A percentile compares a stretch with the other conserved stretches of the same genome.
Evolutionary conservation across 2,113 vertebrate genomes (phyloP).

Genomic region (Eclectus roratus): DNA sequence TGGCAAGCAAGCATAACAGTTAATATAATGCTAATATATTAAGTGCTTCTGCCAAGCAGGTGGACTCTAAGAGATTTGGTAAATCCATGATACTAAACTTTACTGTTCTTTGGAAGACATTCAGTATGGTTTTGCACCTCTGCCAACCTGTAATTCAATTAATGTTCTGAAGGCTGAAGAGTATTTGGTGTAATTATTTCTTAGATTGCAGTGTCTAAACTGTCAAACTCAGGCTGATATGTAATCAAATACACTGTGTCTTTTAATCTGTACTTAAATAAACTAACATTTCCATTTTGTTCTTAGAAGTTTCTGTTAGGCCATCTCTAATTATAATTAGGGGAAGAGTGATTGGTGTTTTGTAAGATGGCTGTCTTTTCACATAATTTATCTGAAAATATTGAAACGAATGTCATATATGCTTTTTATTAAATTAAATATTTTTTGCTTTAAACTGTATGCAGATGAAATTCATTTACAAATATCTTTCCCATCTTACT

Average conservation of each 20-base stretch:
- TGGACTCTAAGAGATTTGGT: neutral
- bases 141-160: neutral
- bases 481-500: neutral
- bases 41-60: neutral
- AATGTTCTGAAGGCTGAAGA: neutral
- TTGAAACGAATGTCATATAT: neutral
- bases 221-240: neutral
- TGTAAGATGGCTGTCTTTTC: neutral
- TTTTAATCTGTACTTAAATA: neutral
- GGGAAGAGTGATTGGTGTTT: neutral
- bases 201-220: neutral
- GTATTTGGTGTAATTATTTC: neutral
- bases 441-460: neutral
- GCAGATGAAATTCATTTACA: neutral
- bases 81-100: neutral
- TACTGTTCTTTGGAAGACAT: neutral
- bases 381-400: neutral
- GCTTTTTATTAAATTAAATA: neutral
- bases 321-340: neutral
- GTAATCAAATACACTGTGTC: neutral
- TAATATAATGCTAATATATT: neutral
- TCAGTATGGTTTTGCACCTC: neutral
- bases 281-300: neutral
- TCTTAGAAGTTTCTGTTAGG: neutral
- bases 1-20: neutral